Base-by-base conservation (phyloP, 2,113 vertebrate species). In the Nannobrachium achirus region DNA sequence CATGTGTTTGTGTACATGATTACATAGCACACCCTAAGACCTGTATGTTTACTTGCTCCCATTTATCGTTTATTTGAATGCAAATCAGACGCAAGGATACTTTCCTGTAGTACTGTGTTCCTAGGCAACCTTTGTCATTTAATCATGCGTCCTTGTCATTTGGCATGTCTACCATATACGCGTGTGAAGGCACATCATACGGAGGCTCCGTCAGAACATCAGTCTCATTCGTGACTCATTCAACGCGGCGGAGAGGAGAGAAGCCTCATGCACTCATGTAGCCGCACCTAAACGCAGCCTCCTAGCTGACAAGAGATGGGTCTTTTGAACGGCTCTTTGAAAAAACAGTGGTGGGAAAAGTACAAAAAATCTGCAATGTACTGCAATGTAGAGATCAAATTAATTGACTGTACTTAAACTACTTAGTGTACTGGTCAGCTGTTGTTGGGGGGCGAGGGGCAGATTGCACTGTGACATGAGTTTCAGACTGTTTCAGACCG, bases 121-220 rank as follows among this genome's bases (percentile, higher is more conserved):
- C 89, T 88, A 93, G 86, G 91, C 91, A 91, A 92, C 91, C 81
- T 84, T 88, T 83, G 77, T 84, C 82, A 69, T 85, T 83, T 75
- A 73, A 70, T 73, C 46, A 50, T 69, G 64, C 53, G 52, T 33
- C 25, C 25, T 33, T 33, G 25, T 5, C 25, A 4, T 33, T 33
- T 33, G 25, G 25, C 25, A 33, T 33, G 6, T 33, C 59, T 57
- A 72, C 73, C 68, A 49, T 79, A 73, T 72, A 72, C 61, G 61
- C 67, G 40, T 72, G 25, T 33, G 25, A 33, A 4, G 25, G 25
- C 25, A 4, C 25, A 76, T 71, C 40, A 56, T 53, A 63, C 51
- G 71, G 45, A 44, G 60, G 46, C 50, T 82, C 76, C n/a, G 49
- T 2, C 1, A 63, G 50, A 42, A 64, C 6, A n/a, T 56, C 48